These are phyloP conservation scores for Adoxophyes honmai DNA, from an alignment of 1,140 invertebrate genomes.

Conservation along the genomic window DNA sequence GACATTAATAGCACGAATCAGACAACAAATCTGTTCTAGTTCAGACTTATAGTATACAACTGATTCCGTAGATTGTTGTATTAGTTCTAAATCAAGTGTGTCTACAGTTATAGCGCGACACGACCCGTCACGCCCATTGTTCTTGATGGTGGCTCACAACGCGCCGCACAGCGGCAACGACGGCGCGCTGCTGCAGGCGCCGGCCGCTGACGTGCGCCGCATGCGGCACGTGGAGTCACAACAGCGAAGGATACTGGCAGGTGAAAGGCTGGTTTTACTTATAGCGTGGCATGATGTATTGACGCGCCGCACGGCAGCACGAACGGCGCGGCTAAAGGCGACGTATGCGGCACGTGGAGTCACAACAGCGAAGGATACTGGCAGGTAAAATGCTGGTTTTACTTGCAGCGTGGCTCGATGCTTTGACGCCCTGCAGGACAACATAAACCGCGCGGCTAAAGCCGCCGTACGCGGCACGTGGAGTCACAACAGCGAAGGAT, in stretches of 20 bases:
- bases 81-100: slow-evolving; percentile 15
- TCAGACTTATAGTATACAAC: too few species aligned
- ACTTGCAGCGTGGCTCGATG: slow-evolving; percentile 83
- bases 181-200: slow-evolving; percentile 86
- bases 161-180: slow-evolving; percentile 87
- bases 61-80: too few species aligned
- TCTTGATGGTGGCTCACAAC: slow-evolving; percentile 88
- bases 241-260: slow-evolving; percentile 87
- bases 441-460: slow-evolving; percentile 81
- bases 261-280: too few species aligned
- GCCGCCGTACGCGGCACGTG: slow-evolving; percentile 85
- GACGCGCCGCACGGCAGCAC: slow-evolving; percentile 88
- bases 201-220: slow-evolving; percentile 83
- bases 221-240: slow-evolving; percentile 87
- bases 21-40: too few species aligned
- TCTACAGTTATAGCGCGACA: slow-evolving; percentile 82
- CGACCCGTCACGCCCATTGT: slow-evolving; percentile 80
- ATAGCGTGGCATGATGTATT: slow-evolving; percentile 81
- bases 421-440: slow-evolving; percentile 86
- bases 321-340: slow-evolving; percentile 80
- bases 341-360: slow-evolving; percentile 85
- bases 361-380: slow-evolving; percentile 85
- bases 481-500: slow-evolving; percentile 83
- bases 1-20: too few species aligned
- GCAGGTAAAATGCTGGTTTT: slow-evolving; percentile 85